Percentiles rank a stretch among this genome's conserved stretches.
Conservation (phyloP, 2,888 invertebrate genomes). For the Coleophora deauratella region DNA sequence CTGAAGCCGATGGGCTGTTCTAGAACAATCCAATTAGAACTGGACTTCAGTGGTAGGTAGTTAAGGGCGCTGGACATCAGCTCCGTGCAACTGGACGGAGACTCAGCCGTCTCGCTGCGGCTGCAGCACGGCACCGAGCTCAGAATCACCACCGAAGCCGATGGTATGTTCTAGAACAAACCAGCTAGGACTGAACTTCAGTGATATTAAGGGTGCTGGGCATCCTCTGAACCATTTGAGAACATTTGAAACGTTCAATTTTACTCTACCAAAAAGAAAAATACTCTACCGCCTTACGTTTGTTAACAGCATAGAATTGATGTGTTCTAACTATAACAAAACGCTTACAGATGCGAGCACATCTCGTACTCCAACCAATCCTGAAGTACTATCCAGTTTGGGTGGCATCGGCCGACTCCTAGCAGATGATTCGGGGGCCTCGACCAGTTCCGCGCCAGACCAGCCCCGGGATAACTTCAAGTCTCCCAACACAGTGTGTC, state of each 20-base stretch:
- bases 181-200: no score
- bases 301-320: no score
- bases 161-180: conserved; percentile 28
- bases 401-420: conserved; percentile 55
- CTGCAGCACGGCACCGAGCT: conserved; percentile 71
- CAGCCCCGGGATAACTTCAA: conserved; percentile 72
- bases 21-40: neutral
- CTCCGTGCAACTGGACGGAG: conserved; percentile 94
- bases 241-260: no score
- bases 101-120: conserved; percentile 83
- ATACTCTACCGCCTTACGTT: no score
- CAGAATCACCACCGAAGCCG: conserved; percentile 41
- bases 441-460: conserved; percentile 27
- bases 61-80: conserved; percentile 89
- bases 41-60: no score
- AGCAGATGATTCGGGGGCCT: conserved; percentile 32
- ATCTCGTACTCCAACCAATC: conserved; percentile 41
- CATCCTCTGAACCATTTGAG: no score
- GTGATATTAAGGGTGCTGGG: conserved; percentile 82
- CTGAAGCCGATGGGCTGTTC: conserved; percentile 41
- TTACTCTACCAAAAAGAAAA: no score
- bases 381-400: conserved; percentile 51
- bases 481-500: conserved; percentile 92
- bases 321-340: no score
- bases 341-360: conserved; percentile 46